Percentiles rank a stretch among this genome's conserved stretches.
These are phyloP conservation scores for Salvator merianae DNA, from an alignment of 2,113 vertebrate genomes.

Conservation along the genomic window DNA sequence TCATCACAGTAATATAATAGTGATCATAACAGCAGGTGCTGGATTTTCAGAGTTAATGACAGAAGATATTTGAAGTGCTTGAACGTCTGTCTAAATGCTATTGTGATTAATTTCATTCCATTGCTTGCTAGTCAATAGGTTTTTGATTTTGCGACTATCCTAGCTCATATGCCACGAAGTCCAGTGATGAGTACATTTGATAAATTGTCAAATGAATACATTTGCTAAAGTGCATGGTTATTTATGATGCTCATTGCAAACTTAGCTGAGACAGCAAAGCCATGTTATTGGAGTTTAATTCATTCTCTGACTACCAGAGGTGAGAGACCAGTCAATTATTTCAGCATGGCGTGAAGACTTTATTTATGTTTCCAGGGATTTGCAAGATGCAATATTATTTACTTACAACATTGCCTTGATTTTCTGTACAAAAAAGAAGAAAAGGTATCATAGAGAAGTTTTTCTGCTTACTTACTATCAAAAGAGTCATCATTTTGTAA, in stretches of 20 bases:
- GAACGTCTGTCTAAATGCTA: neutral
- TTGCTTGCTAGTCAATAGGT: constrained; percentile 47
- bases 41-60: neutral
- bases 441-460: neutral
- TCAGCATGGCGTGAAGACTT: constrained; percentile 49
- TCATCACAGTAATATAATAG: neutral
- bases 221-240: constrained; percentile 59
- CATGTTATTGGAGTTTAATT: constrained; percentile 58
- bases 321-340: constrained; percentile 58
- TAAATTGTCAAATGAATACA: constrained; percentile 61
- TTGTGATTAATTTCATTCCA: constrained; percentile 38
- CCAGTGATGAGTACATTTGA: constrained; percentile 45
- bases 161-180: constrained; percentile 45
- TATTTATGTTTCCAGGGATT: constrained; percentile 59
- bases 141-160: constrained; percentile 53
- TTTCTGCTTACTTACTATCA: neutral
- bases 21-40: neutral
- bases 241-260: constrained; percentile 51
- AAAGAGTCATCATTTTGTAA: neutral
- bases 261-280: constrained; percentile 65
- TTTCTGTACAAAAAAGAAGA: neutral
- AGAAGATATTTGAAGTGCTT: neutral
- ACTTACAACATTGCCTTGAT: constrained; percentile 37
- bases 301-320: constrained; percentile 57
- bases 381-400: constrained; percentile 49